Evolutionary conservation across 2,797 vertebrate species (phyloP).

Genomic region (Discoglossus pictus): DNA sequence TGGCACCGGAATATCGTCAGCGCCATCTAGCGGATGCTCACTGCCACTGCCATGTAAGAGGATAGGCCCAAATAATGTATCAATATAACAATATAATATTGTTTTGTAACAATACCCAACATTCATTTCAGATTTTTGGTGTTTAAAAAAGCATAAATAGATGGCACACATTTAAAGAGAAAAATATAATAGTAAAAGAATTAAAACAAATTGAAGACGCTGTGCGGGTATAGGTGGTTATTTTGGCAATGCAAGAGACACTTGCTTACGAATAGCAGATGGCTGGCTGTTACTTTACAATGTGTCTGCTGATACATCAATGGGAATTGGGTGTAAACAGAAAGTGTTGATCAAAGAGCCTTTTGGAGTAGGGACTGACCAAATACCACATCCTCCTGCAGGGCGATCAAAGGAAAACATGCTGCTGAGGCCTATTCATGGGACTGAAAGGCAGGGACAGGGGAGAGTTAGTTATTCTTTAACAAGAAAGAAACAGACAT

Average conservation of each 20-base stretch:
- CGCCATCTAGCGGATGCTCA: too few species aligned
- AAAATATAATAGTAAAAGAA: background rate
- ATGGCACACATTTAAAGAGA: conserved; percentile 14
- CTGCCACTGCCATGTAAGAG: too few species aligned
- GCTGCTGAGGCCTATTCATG: conserved; percentile 57
- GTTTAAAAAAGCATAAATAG: too few species aligned
- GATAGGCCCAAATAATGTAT: too few species aligned
- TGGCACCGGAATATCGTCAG: too few species aligned
- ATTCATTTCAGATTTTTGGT: too few species aligned
- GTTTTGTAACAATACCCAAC: too few species aligned
- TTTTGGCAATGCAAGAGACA: conserved; percentile 5
- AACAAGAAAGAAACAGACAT: conserved; percentile 64
- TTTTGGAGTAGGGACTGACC: conserved; percentile 1
- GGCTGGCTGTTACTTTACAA: conserved; percentile 21
- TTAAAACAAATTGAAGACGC: conserved; percentile 4
- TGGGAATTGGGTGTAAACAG: conserved; percentile 14
- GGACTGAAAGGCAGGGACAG: conserved; percentile 52
- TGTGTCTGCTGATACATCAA: conserved; percentile 6
- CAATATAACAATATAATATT: too few species aligned
- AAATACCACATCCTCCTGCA: conserved; percentile 33
- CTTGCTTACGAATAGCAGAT: conserved; percentile 29
- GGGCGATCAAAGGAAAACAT: conserved; percentile 26
- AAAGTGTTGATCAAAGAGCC: conserved; percentile 31
- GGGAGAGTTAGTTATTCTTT: conserved; percentile 56
- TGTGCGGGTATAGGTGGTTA: conserved; percentile 21